phyloP scores from a whole-genome alignment of 2,888 invertebrate species.

The Agrochola circellaris region DNA sequence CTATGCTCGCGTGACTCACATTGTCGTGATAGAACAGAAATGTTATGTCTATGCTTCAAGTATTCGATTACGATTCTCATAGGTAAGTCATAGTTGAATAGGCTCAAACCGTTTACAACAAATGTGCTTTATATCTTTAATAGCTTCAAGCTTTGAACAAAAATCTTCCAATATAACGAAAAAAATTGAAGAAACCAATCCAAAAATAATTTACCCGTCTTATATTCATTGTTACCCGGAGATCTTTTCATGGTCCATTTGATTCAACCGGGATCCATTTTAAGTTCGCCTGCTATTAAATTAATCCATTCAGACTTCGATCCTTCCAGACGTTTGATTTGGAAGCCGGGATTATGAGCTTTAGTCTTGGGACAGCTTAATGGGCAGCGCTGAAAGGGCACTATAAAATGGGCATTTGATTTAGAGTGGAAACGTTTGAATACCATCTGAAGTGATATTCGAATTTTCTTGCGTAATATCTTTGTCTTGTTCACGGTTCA shows the following conservation, averaged over 20 bases:
- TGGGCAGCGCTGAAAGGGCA: constrained; percentile 46
- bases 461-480: constrained; percentile 4
- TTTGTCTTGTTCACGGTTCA: not conserved
- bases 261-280: constrained; percentile 69
- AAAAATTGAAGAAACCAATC: constrained; percentile 11
- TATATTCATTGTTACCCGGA: constrained; percentile 48
- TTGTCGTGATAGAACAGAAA: constrained; percentile 49
- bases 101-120: not conserved
- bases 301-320: constrained; percentile 65
- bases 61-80: constrained; percentile 23
- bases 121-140: not conserved
- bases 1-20: constrained; percentile 40
- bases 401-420: constrained; percentile 40
- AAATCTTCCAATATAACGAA: not conserved
- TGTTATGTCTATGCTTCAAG: constrained; percentile 45
- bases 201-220: constrained; percentile 44
- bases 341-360: constrained; percentile 55
- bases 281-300: constrained; percentile 66
- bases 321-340: constrained; percentile 63
- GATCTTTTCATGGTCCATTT: constrained; percentile 68
- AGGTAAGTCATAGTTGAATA: constrained; percentile 9
- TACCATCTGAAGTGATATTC: constrained; percentile 12
- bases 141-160: not conserved
- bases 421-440: constrained; percentile 27
- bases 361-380: constrained; percentile 46